Percentiles rank a stretch among this genome's conserved stretches.
phyloP scores from a whole-genome alignment of 2,888 invertebrate genomes.

The Stratiomys singularior region DNA sequence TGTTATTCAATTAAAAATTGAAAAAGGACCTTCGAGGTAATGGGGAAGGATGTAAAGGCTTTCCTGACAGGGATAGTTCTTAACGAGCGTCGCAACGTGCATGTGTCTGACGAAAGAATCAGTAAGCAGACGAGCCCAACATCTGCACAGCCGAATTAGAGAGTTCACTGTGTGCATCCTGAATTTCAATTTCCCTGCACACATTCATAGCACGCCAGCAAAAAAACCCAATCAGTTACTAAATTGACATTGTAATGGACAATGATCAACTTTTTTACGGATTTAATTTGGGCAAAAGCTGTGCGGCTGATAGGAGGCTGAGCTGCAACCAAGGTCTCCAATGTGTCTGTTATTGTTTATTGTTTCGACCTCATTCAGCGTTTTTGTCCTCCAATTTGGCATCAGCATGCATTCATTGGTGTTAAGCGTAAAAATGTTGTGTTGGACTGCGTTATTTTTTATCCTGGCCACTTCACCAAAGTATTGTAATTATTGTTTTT shows the following conservation, averaged over 20 bases:
- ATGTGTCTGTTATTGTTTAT: slow-evolving; percentile 29
- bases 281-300: slow-evolving; percentile 45
- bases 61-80: too few species aligned
- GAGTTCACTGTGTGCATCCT: not conserved
- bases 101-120: not conserved
- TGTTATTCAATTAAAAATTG: slow-evolving; percentile 17
- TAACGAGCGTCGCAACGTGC: too few species aligned
- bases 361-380: slow-evolving; percentile 28
- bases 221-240: slow-evolving; percentile 53
- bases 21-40: not conserved
- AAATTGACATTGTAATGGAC: slow-evolving; percentile 56
- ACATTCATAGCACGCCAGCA: slow-evolving; percentile 17
- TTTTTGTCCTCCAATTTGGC: slow-evolving; percentile 30
- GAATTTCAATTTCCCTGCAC: slow-evolving; percentile 22
- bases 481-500: slow-evolving; percentile 44
- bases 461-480: not conserved
- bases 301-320: not conserved
- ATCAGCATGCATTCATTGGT: not conserved
- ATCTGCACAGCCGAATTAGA: too few species aligned
- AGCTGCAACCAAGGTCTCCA: not conserved
- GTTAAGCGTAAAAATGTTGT: not conserved
- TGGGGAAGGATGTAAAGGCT: too few species aligned
- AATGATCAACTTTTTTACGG: slow-evolving; percentile 51
- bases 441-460: not conserved
- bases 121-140: not conserved